Conservation (phyloP, 2,797 vertebrate genomes). For the Kryptolebias ocellatus region DNA sequence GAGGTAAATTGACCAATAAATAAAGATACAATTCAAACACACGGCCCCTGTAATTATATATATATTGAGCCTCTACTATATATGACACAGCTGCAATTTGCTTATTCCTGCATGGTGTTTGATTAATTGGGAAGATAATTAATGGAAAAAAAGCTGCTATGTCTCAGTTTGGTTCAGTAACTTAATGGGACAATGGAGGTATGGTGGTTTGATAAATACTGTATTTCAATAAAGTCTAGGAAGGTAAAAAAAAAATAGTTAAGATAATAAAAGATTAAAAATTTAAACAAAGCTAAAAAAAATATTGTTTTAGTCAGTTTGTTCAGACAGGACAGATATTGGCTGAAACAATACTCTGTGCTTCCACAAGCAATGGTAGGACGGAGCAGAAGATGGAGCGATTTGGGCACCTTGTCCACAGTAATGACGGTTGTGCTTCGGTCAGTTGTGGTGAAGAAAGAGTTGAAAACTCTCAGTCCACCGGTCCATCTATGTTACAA, state of each 20-base stretch:
- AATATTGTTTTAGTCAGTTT: too few relatives aligned
- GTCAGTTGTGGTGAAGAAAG: too few relatives aligned
- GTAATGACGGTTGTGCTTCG: too few relatives aligned
- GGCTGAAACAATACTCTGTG: too few relatives aligned
- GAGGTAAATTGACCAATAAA: conserved; percentile 70
- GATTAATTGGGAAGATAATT: neutral
- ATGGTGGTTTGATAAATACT: neutral
- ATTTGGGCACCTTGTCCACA: too few relatives aligned
- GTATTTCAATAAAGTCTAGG: neutral
- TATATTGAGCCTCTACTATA: conserved; percentile 43
- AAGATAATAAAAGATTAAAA: neutral
- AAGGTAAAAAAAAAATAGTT: neutral
- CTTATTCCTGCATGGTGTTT: conserved; percentile 24
- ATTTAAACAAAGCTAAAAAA: too few relatives aligned
- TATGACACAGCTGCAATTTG: conserved; percentile 32
- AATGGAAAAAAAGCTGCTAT: neutral
- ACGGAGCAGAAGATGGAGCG: too few relatives aligned
- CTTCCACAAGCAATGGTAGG: too few relatives aligned
- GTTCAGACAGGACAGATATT: too few relatives aligned
- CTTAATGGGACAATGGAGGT: neutral
- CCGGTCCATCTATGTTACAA: too few relatives aligned
- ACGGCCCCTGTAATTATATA: conserved; percentile 48
- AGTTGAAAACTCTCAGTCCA: too few relatives aligned
- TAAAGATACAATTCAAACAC: conserved; percentile 58
- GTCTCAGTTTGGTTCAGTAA: neutral